Percentiles rank a stretch among this genome's conserved stretches.
These are phyloP conservation scores for Poecilia picta DNA, from an alignment of 2,797 vertebrate species.

Conservation along the genomic window DNA sequence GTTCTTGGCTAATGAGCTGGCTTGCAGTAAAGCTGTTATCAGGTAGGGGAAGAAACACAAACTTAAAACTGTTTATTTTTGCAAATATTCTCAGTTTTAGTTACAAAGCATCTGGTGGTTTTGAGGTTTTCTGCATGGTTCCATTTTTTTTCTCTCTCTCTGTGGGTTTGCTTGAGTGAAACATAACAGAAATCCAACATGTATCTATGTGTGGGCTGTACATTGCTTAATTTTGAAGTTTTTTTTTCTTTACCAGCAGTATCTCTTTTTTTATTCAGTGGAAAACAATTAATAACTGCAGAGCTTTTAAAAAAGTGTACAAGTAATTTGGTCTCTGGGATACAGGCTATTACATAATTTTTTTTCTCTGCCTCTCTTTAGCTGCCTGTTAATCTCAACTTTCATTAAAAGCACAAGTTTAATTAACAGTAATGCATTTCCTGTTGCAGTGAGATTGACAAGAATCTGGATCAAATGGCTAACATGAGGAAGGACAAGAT, in stretches of 20 bases:
- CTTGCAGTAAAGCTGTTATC: constrained; percentile 95
- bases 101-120: constrained; percentile 1
- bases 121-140: not conserved
- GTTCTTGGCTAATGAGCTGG: constrained; percentile 95
- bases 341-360: constrained; percentile 29
- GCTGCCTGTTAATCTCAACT: constrained; percentile 14
- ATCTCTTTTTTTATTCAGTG: constrained; percentile 52
- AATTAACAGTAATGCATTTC: constrained; percentile 33
- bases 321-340: constrained; percentile 42
- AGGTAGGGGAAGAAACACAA: constrained; percentile 81
- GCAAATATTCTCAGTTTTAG: not conserved
- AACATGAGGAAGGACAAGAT: constrained; percentile 98
- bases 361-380: constrained; percentile 30
- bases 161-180: not conserved
- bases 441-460: constrained; percentile 95
- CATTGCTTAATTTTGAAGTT: constrained; percentile 31
- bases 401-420: constrained; percentile 4
- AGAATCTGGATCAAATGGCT: constrained; percentile 98
- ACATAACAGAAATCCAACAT: constrained; percentile 4
- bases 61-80: not conserved
- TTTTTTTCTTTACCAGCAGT: constrained; percentile 33
- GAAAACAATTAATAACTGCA: constrained; percentile 49
- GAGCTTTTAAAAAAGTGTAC: constrained; percentile 42
- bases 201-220: not conserved
- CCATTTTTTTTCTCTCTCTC: not conserved